Conservation (phyloP, 2,113 vertebrate genomes). For the Formicarius rufipectus region DNA sequence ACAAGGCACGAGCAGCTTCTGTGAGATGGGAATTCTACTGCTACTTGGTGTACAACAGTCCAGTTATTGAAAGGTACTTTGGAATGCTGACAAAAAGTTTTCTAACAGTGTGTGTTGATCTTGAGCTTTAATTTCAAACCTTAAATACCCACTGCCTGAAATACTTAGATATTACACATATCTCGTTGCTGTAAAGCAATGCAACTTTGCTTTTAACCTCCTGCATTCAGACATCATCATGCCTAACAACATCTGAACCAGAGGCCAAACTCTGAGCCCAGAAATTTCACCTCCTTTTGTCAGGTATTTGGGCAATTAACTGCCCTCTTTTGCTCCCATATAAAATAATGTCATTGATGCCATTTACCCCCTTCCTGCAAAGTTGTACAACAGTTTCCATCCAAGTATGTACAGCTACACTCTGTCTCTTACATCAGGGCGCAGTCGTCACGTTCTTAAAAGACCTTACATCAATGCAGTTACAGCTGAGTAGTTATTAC, state of each 20-base stretch:
- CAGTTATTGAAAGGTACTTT: neutral
- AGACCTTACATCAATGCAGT: neutral
- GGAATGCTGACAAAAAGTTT: neutral
- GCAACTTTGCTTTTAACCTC: neutral
- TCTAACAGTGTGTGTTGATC: neutral
- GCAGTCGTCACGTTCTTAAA: neutral
- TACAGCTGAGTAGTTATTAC: neutral
- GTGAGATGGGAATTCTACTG: neutral
- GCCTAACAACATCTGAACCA: neutral
- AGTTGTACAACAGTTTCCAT: neutral
- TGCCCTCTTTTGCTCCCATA: neutral
- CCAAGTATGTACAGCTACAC: neutral
- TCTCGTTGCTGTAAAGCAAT: neutral
- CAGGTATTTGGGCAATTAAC: slow-evolving; percentile 15
- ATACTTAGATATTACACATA: neutral
- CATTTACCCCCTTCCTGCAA: slow-evolving; percentile 52
- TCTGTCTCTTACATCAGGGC: neutral
- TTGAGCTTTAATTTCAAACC: neutral
- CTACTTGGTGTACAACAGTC: neutral
- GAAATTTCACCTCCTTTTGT: slow-evolving; percentile 2
- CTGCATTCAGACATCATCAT: neutral
- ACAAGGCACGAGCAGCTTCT: neutral
- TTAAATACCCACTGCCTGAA: neutral
- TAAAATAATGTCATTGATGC: neutral
- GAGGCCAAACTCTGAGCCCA: slow-evolving; percentile 5